A percentile compares a stretch with the other conserved stretches of the same genome.
Evolutionary conservation across 2,113 vertebrate genomes (phyloP).

Genomic region (Suricata suricatta): DNA sequence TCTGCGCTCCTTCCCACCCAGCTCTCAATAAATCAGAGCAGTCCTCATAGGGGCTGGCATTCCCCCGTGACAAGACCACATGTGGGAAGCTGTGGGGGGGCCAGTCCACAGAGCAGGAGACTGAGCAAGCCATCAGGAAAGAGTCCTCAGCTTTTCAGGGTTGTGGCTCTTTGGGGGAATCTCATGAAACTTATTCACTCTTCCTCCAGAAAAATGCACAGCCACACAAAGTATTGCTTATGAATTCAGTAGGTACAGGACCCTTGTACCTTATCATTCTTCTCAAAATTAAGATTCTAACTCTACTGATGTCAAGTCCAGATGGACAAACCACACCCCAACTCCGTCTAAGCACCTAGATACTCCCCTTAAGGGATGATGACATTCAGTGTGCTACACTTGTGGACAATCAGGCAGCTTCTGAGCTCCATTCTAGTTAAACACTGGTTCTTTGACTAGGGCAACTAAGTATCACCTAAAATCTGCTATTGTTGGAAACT

Average conservation of each 20-base stretch:
- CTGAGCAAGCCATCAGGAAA: not conserved
- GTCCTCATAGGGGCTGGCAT: not conserved
- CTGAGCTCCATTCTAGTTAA: not conserved
- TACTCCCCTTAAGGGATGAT: not conserved
- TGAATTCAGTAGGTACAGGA: not conserved
- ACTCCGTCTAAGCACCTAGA: not conserved
- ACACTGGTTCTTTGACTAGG: not conserved
- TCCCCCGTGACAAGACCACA: not conserved
- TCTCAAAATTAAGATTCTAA: slow-evolving; percentile 30
- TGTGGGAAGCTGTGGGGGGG: not conserved
- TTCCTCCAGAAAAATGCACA: not conserved
- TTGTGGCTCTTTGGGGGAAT: not conserved
- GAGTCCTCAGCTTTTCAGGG: not conserved
- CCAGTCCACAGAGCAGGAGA: not conserved
- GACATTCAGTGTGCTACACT: not conserved
- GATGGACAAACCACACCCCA: not conserved
- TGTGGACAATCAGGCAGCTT: not conserved
- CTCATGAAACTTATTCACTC: not conserved
- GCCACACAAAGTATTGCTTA: not conserved
- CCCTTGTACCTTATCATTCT: not conserved
- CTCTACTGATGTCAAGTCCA: not conserved
- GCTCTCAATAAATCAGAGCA: not conserved
- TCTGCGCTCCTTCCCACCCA: not conserved
- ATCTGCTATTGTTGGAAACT: slow-evolving; percentile 37
- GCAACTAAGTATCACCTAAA: slow-evolving; percentile 12